phyloP scores from a whole-genome alignment of 2,113 vertebrate genomes.

The Capricornis sumatraensis region DNA sequence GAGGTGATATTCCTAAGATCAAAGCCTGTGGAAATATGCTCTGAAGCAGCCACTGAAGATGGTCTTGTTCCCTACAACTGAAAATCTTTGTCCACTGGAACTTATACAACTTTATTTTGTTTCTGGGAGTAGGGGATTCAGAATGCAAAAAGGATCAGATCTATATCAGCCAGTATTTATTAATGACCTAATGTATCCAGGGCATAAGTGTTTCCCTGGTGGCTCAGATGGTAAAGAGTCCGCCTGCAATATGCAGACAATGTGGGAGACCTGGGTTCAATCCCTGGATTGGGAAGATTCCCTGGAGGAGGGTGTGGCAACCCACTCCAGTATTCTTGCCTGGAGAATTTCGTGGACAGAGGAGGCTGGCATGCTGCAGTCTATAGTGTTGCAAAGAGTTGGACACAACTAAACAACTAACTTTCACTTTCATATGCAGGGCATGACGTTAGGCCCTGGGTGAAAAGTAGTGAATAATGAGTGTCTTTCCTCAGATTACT shows the following conservation, averaged over 20 bases:
- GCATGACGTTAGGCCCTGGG: background rate
- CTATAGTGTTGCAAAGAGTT: background rate
- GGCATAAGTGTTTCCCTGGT: background rate
- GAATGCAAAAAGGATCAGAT: background rate
- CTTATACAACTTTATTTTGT: background rate
- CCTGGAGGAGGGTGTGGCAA: background rate
- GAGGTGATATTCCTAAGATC: background rate
- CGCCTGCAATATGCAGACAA: background rate
- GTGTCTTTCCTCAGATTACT: background rate
- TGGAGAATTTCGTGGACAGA: background rate
- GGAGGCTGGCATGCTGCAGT: background rate
- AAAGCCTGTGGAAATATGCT: background rate
- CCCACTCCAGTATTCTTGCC: background rate
- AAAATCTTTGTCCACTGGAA: background rate
- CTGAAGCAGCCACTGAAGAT: rapidly evolving
- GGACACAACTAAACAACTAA: background rate
- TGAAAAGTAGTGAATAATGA: background rate
- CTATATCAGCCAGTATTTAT: background rate
- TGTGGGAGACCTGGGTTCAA: background rate
- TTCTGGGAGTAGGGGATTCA: background rate
- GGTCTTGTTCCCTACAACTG: background rate
- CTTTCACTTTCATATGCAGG: background rate
- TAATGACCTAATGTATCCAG: background rate
- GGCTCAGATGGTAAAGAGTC: background rate
- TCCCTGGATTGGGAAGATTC: background rate